These are phyloP conservation scores for Metaphire vulgaris DNA, from an alignment of 1,140 invertebrate species.

Conservation along the genomic window DNA sequence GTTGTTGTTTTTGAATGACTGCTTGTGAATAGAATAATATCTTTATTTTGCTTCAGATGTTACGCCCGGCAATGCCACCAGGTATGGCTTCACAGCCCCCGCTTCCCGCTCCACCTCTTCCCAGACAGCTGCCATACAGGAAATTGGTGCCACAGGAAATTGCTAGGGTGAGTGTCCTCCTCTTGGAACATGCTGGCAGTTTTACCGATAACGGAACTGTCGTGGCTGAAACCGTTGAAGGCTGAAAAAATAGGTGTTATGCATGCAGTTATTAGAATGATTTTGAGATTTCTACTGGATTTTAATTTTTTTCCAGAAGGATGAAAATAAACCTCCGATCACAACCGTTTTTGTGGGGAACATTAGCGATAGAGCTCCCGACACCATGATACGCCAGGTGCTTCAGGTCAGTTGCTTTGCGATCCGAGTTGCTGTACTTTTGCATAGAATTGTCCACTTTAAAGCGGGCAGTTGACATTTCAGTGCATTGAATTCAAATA, in stretches of 20 bases:
- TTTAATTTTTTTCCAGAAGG: conserved; percentile 2
- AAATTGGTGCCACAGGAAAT: conserved; percentile 48
- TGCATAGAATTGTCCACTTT: too few relatives aligned
- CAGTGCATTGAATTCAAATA: too few relatives aligned
- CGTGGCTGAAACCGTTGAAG: too few relatives aligned
- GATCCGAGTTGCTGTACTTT: too few relatives aligned
- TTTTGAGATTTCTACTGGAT: too few relatives aligned
- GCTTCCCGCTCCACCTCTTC: conserved; percentile 32
- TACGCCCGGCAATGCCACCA: conserved; percentile 47
- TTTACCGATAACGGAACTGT: too few relatives aligned
- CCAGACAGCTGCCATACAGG: conserved; percentile 35
- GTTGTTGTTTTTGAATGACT: too few relatives aligned
- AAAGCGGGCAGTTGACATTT: too few relatives aligned
- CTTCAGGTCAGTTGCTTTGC: conserved; percentile 60
- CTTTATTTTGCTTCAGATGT: conserved; percentile 36
- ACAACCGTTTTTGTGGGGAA: conserved; percentile 99
- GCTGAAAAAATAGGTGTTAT: too few relatives aligned
- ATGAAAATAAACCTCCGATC: conserved; percentile 63
- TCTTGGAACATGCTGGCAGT: too few relatives aligned
- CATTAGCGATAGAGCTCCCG: conserved; percentile 89
- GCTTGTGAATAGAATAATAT: too few relatives aligned
- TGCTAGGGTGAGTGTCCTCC: conserved; percentile 43
- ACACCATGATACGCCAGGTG: conserved; percentile 88
- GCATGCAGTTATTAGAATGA: too few relatives aligned
- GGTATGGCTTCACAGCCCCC: conserved; percentile 33